phyloP scores from a whole-genome alignment of 2,113 vertebrate genomes.

The Hassar affinis region DNA sequence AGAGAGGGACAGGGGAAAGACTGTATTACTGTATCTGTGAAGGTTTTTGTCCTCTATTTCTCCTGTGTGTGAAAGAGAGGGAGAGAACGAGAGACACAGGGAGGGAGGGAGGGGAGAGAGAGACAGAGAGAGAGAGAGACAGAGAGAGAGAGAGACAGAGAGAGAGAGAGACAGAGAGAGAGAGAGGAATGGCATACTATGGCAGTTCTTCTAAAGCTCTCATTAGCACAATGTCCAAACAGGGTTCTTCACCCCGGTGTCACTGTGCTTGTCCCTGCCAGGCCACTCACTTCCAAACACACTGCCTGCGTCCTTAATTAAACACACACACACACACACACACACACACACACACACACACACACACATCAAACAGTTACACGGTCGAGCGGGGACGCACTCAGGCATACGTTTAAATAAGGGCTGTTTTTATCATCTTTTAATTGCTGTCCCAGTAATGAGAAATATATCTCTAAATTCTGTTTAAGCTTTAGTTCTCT shows the following conservation, averaged over 20 bases:
- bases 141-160: background rate
- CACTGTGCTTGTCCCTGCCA: slow-evolving; percentile 25
- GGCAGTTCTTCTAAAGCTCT: slow-evolving; percentile 32
- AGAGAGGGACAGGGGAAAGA: background rate
- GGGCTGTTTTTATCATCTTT: slow-evolving; percentile 30
- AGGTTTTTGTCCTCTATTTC: slow-evolving; percentile 37
- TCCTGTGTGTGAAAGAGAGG: background rate
- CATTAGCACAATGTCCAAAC: slow-evolving; percentile 47
- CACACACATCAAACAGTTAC: background rate
- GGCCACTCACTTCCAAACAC: slow-evolving; percentile 18
- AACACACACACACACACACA: background rate
- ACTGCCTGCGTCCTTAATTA: slow-evolving; percentile 39
- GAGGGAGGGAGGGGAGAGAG: too few species aligned
- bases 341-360: background rate
- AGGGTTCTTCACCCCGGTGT: slow-evolving; percentile 35
- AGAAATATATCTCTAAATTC: background rate
- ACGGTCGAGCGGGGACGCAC: slow-evolving; percentile 10
- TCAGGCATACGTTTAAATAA: slow-evolving; percentile 39
- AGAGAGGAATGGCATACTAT: background rate
- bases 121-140: background rate
- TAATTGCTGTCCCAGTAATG: slow-evolving; percentile 37
- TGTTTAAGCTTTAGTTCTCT: background rate
- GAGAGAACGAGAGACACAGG: too few species aligned
- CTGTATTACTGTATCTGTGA: slow-evolving; percentile 9
- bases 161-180: background rate